A percentile compares a stretch with the other conserved stretches of the same genome.
phyloP scores from a whole-genome alignment of 2,888 invertebrate genomes.

The Trissoscelio sp. region DNA sequence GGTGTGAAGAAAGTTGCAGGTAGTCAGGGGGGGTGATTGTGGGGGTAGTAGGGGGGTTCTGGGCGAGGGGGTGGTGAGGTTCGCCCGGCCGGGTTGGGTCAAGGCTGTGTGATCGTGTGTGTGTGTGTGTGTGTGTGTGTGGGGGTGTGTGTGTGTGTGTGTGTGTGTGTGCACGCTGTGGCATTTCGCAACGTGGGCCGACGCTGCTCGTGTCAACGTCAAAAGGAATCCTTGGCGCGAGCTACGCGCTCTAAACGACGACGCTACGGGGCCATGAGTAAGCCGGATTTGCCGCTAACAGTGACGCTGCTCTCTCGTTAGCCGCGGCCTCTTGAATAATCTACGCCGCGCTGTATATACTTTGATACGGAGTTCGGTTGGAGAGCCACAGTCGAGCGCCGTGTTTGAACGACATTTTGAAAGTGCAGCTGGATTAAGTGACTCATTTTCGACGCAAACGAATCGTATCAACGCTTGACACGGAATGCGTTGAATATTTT shows the following conservation, averaged over 20 bases:
- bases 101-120: conserved; percentile 23
- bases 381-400: conserved; percentile 34
- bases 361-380: conserved; percentile 56
- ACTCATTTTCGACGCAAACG: conserved; percentile 64
- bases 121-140: too few species aligned
- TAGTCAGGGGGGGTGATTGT: too few species aligned
- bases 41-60: too few species aligned
- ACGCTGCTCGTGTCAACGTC: conserved; percentile 53
- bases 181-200: conserved; percentile 30
- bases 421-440: conserved; percentile 60
- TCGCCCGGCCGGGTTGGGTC: too few species aligned
- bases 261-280: conserved; percentile 57
- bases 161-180: conserved; percentile 19
- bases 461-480: conserved; percentile 63
- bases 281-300: conserved; percentile 64
- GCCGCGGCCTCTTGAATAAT: conserved; percentile 61
- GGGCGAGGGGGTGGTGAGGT: neutral
- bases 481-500: conserved; percentile 39
- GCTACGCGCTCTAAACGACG: conserved; percentile 55
- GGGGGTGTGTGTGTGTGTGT: too few species aligned
- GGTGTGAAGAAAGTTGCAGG: too few species aligned
- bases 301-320: conserved; percentile 62
- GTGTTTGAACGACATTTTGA: conserved; percentile 55
- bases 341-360: conserved; percentile 53
- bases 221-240: conserved; percentile 63